phyloP scores from a whole-genome alignment of 2,797 vertebrate genomes.

The Oryzias sinensis region DNA sequence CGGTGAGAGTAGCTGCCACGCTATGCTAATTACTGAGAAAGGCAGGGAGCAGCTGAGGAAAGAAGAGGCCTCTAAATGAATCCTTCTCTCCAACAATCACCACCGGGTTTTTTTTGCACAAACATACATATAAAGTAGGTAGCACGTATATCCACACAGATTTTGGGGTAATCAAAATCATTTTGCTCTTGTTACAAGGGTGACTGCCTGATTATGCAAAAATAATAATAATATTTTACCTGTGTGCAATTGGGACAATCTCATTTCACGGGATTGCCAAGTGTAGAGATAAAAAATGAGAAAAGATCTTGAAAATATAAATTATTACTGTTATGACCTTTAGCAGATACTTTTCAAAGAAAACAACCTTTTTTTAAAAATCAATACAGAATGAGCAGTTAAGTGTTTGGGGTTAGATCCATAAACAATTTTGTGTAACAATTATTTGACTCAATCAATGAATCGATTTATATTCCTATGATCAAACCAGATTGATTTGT shows the following conservation, averaged over 20 bases:
- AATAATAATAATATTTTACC: constrained; percentile 20
- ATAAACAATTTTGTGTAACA: no score
- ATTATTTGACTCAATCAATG: no score
- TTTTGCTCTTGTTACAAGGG: constrained; percentile 60
- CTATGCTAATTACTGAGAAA: constrained; percentile 94
- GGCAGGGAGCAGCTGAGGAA: constrained; percentile 89
- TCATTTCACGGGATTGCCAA: constrained; percentile 66
- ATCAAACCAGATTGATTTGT: no score
- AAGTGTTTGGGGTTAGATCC: no score
- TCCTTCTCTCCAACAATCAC: constrained; percentile 71
- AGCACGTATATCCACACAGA: constrained; percentile 53
- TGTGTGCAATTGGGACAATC: constrained; percentile 58
- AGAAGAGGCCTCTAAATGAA: constrained; percentile 75
- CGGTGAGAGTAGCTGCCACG: constrained; percentile 91
- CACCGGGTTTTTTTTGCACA: constrained; percentile 27
- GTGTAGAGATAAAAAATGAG: no score
- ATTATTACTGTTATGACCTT: no score
- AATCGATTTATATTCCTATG: no score
- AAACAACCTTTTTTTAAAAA: no score
- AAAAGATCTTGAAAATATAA: no score
- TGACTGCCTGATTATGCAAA: constrained; percentile 44
- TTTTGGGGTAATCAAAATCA: constrained; percentile 66
- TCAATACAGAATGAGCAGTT: no score
- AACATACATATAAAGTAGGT: constrained; percentile 16
- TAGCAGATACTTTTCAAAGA: no score